Conservation (phyloP, 2,113 vertebrate species). For the Silurus glanis region DNA sequence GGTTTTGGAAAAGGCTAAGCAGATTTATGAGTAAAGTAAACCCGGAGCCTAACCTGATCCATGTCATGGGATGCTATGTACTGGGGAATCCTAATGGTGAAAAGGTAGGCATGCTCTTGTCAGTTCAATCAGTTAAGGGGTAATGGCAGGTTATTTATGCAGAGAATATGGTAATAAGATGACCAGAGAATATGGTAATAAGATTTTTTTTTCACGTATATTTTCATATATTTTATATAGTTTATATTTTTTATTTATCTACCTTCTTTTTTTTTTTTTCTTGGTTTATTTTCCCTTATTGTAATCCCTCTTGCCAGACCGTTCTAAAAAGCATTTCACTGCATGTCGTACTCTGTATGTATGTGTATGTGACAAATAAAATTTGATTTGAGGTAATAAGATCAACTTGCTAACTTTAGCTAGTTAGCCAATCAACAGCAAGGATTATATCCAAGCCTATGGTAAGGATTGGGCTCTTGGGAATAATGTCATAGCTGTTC, state of each 20-base stretch:
- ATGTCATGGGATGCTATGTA: conserved; percentile 98
- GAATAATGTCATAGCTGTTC: neutral
- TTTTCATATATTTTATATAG: too few species aligned
- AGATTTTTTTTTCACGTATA: too few species aligned
- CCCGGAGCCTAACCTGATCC: conserved; percentile 92
- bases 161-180: neutral
- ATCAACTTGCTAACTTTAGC: neutral
- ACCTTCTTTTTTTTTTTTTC: too few species aligned
- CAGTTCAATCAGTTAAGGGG: neutral
- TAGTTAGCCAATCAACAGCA: neutral
- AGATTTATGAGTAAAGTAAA: conserved; percentile 97
- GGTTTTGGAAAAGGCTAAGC: conserved; percentile 95
- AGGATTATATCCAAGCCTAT: neutral
- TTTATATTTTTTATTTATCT: too few species aligned
- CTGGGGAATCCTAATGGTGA: conserved; percentile 97
- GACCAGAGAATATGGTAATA: too few species aligned
- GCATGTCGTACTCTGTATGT: too few species aligned
- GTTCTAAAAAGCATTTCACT: too few species aligned
- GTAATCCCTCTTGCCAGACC: too few species aligned
- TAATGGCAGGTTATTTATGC: neutral
- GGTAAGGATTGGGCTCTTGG: neutral
- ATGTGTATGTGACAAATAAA: too few species aligned
- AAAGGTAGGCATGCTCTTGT: conserved; percentile 77
- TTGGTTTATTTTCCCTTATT: too few species aligned
- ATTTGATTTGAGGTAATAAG: neutral